A percentile compares a stretch with the other conserved stretches of the same genome.
These are phyloP conservation scores for Caiman crocodilus DNA, from an alignment of 2,797 vertebrate species.

Conservation along the genomic window DNA sequence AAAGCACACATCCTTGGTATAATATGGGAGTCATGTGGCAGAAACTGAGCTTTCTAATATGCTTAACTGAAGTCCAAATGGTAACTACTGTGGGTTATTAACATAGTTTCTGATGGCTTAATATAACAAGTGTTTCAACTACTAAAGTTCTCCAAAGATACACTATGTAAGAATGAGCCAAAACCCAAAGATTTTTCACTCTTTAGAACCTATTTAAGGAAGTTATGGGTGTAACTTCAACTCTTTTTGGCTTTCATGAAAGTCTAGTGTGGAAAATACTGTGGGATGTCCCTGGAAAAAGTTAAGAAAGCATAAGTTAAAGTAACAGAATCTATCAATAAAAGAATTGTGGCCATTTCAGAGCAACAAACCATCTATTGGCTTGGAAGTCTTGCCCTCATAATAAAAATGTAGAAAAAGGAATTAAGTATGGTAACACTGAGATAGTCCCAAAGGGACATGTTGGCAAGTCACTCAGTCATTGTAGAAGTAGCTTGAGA, in stretches of 20 bases:
- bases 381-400: neutral
- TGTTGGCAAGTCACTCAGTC: neutral
- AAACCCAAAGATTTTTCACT: conserved; percentile 30
- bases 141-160: conserved; percentile 21
- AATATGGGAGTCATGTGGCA: neutral
- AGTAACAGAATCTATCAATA: neutral
- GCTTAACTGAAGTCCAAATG: neutral
- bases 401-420: conserved; percentile 1
- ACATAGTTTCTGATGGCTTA: neutral
- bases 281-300: conserved; percentile 32
- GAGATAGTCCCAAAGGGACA: neutral
- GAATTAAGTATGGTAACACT: neutral
- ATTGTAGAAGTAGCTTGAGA: neutral
- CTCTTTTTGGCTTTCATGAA: neutral
- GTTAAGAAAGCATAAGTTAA: conserved; percentile 32
- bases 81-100: neutral
- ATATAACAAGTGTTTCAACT: conserved; percentile 43
- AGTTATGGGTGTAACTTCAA: conserved; percentile 58
- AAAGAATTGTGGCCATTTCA: neutral
- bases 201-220: conserved; percentile 63
- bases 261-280: conserved; percentile 25
- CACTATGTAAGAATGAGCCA: conserved; percentile 17
- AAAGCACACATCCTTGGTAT: neutral
- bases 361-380: neutral
- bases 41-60: neutral